Percentiles rank a stretch among this genome's conserved stretches.
Conservation (phyloP, 2,888 invertebrate species). For the Gordius sp. region DNA sequence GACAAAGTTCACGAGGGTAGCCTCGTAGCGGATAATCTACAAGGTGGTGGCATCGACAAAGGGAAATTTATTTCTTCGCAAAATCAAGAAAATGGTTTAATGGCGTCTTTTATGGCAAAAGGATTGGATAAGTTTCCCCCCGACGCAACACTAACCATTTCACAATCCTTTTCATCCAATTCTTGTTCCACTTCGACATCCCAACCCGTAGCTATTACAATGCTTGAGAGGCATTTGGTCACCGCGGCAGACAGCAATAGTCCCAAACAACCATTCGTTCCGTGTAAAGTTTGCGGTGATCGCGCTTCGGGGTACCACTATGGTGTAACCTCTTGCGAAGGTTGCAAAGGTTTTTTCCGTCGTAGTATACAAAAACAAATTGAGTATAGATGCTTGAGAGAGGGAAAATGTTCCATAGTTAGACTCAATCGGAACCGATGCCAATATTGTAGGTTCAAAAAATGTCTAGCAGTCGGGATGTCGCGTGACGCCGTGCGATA, state of each 20-base stretch:
- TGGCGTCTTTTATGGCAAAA: no score
- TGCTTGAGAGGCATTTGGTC: conserved; percentile 12
- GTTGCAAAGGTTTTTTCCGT: conserved; percentile 89
- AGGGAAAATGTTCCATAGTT: conserved; percentile 74
- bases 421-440: conserved; percentile 73
- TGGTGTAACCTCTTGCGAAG: conserved; percentile 89
- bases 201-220: no score
- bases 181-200: no score
- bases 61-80: no score
- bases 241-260: conserved; percentile 41
- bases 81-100: no score
- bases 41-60: no score
- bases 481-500: conserved; percentile 82
- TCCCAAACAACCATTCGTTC: conserved; percentile 57
- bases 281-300: conserved; percentile 87
- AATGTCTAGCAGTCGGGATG: conserved; percentile 83
- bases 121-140: no score
- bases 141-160: no score
- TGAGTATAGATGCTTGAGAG: conserved; percentile 68
- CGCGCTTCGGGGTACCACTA: conserved; percentile 84
- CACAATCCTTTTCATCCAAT: no score
- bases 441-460: conserved; percentile 81
- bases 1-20: no score
- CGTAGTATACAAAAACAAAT: conserved; percentile 85
- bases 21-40: no score